Conservation (phyloP, 2,888 invertebrate species). For the Notocelia uddmanniana region DNA sequence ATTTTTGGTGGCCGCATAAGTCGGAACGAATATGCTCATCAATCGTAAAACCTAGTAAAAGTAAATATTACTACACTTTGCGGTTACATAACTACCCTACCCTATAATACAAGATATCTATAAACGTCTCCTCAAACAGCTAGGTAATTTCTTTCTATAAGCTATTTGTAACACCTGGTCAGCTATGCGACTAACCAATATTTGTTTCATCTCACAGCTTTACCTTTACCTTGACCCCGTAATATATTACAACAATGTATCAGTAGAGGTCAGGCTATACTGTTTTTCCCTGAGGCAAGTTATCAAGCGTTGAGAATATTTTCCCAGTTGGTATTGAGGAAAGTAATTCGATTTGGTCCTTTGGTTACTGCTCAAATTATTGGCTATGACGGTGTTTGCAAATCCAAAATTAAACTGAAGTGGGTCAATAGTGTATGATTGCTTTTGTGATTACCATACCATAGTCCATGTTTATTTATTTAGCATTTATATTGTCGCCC, state of each 20-base stretch:
- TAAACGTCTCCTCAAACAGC: not conserved
- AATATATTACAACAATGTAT: no score
- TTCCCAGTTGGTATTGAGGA: conserved; percentile 13
- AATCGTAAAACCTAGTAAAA: no score
- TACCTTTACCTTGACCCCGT: no score
- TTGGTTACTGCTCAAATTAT: conserved; percentile 14
- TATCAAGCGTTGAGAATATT: not conserved
- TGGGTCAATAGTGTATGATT: not conserved
- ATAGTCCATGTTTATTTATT: not conserved
- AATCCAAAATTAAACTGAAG: conserved; percentile 11
- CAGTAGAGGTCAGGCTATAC: no score
- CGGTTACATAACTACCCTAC: no score
- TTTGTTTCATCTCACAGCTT: no score
- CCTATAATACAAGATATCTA: not conserved
- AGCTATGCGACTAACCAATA: no score
- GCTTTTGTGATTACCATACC: not conserved
- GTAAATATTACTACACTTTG: no score
- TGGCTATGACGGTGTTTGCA: not conserved
- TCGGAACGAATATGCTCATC: no score
- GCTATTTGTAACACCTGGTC: not conserved
- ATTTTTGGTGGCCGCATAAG: no score
- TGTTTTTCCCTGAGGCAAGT: not conserved
- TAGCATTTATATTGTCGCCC: not conserved
- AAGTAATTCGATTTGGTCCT: conserved; percentile 21
- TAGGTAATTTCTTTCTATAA: not conserved